Evolutionary conservation across 2,113 vertebrate species (phyloP).

Genomic region (Centropristis striata): DNA sequence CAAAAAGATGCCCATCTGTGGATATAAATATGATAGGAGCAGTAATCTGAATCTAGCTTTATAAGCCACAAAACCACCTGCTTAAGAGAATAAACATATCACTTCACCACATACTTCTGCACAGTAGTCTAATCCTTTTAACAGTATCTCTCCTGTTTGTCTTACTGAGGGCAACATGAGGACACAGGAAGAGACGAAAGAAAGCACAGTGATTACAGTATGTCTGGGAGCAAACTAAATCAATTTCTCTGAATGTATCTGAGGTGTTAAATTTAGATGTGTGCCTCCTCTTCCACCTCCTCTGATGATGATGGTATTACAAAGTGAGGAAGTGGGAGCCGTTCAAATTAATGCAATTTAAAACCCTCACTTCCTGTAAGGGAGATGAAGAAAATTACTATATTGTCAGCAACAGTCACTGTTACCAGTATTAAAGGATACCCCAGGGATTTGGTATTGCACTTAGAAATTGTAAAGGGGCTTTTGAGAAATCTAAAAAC

Average conservation of each 20-base stretch:
- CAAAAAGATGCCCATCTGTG: constrained; percentile 11
- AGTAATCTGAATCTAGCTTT: background rate
- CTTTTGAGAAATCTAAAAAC: background rate
- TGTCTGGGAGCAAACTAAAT: constrained; percentile 1
- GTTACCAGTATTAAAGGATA: background rate
- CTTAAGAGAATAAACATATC: constrained; percentile 11
- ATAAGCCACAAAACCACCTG: background rate
- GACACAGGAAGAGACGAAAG: constrained; percentile 3
- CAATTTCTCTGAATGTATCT: background rate
- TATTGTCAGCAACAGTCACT: background rate
- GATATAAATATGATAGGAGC: background rate
- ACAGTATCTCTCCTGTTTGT: background rate
- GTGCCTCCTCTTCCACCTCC: background rate
- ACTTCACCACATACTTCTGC: background rate
- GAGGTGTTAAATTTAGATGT: constrained; percentile 16
- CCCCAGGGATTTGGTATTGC: background rate
- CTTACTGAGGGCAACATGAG: constrained; percentile 4
- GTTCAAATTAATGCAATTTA: background rate
- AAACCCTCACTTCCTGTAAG: background rate
- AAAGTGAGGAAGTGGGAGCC: background rate
- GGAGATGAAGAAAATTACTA: background rate
- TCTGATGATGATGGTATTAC: background rate
- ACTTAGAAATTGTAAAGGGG: background rate
- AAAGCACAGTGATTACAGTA: constrained; percentile 20
- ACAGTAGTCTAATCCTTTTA: constrained; percentile 12